Evolutionary conservation across 2,888 invertebrate genomes (phyloP).

Genomic region (Oxycera nigricornis): DNA sequence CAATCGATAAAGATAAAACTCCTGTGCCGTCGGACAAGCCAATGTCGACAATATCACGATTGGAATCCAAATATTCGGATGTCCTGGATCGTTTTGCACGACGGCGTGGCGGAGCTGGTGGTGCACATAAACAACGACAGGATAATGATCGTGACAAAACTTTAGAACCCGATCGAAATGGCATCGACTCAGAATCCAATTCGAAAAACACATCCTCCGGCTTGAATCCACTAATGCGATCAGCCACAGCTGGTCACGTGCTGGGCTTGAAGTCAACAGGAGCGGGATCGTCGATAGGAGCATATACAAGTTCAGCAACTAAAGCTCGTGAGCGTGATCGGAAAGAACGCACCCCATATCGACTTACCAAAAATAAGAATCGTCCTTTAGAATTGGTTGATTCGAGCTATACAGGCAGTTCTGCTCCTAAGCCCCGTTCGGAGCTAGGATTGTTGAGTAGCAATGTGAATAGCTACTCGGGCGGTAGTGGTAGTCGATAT

Average conservation of each 20-base stretch:
- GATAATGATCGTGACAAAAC: slow-evolving; percentile 73
- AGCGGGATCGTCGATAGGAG: slow-evolving; percentile 46
- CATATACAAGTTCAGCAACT: background rate
- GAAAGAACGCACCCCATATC: slow-evolving; percentile 60
- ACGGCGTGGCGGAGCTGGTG: slow-evolving; percentile 59
- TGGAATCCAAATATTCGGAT: slow-evolving; percentile 82
- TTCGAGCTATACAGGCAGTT: slow-evolving; percentile 57
- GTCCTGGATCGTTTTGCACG: slow-evolving; percentile 76
- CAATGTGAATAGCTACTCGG: slow-evolving; percentile 49
- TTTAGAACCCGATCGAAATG: slow-evolving; percentile 67
- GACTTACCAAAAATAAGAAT: slow-evolving; percentile 55
- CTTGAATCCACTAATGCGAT: slow-evolving; percentile 67
- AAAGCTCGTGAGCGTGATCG: slow-evolving; percentile 40
- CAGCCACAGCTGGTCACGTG: slow-evolving; percentile 67
- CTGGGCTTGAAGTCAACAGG: slow-evolving; percentile 57
- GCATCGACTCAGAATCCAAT: background rate
- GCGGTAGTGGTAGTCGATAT: slow-evolving; percentile 16
- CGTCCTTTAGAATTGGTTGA: slow-evolving; percentile 56
- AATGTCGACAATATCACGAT: slow-evolving; percentile 68
- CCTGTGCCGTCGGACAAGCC: slow-evolving; percentile 52
- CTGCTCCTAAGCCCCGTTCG: slow-evolving; percentile 46
- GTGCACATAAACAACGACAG: slow-evolving; percentile 52
- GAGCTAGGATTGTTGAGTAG: slow-evolving; percentile 53
- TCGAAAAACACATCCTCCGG: slow-evolving; percentile 50
- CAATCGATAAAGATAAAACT: slow-evolving; percentile 60